Conservation (phyloP, 2,113 vertebrate species). For the Austrofundulus limnaeus region DNA sequence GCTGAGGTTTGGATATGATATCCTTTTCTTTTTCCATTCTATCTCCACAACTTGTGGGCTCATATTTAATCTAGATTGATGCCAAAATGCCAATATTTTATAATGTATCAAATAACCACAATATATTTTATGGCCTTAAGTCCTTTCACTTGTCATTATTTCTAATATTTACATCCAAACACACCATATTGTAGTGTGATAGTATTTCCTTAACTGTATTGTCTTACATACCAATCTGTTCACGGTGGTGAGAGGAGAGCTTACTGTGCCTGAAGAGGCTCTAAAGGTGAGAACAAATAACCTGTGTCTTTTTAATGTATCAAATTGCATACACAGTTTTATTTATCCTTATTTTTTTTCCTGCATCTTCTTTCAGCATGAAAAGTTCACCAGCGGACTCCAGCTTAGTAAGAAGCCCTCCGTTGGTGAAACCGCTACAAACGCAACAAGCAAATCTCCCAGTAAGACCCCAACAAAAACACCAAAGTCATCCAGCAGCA, state of each 20-base stretch:
- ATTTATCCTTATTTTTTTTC: background rate
- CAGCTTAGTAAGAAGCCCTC: constrained; percentile 90
- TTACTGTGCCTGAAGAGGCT: constrained; percentile 96
- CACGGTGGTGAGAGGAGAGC: constrained; percentile 93
- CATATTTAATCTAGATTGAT: background rate
- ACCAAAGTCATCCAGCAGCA: constrained; percentile 72
- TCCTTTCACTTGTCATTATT: background rate
- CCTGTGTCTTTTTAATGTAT: background rate
- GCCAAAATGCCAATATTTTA: background rate
- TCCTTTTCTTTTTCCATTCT: constrained; percentile 80
- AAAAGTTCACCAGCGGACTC: constrained; percentile 97
- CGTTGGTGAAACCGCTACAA: constrained; percentile 75
- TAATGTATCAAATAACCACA: background rate
- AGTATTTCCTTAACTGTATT: constrained; percentile 76
- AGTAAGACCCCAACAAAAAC: constrained; percentile 76
- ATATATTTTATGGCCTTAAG: background rate
- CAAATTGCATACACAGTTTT: background rate
- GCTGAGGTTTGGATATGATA: constrained; percentile 99
- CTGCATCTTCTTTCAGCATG: constrained; percentile 83
- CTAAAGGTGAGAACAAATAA: constrained; percentile 85
- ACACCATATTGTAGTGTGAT: background rate
- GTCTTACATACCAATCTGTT: constrained; percentile 96
- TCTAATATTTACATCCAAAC: background rate
- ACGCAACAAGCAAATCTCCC: constrained; percentile 55
- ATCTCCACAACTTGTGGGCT: background rate